Base-by-base conservation (phyloP, 2,888 invertebrate genomes). In the Lumbricus terrestris region DNA sequence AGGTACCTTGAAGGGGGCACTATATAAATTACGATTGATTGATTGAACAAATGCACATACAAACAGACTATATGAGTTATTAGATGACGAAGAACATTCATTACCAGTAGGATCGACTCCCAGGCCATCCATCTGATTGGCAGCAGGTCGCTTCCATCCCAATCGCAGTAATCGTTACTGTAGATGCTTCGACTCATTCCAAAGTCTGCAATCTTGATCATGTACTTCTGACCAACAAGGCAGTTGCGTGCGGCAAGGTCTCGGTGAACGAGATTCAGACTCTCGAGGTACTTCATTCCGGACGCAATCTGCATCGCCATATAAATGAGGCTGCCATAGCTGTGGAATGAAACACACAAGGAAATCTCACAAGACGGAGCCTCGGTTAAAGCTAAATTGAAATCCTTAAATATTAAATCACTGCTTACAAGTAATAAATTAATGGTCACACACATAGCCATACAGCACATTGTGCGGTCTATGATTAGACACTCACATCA, bases 41-140 rank as follows among this genome's bases (percentile, higher is more conserved):
- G n/a, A n/a, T n/a, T n/a, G n/a, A n/a, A 11, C 6, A 40, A 40
- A 15, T 18, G 4, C 47, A 18, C 11, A 16, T 15, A 20, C n/a
- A n/a, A 4, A 3, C n/a, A n/a, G 15, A 3, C 18, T 4, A 47
- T 20, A 47, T 4, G 29, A 29, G 69, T 69, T n/a, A 29, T 29
- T 69, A 69, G n/a, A 69, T n/a, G 29, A 69, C n/a, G 69, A n/a
- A 29, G n/a, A 69, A 69, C 6, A n/a, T 92, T 91, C 2, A 69
- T 92, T 91, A 95, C 95, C 93, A 94, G 92, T 92, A 97, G 96
- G 91, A 97, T 96, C 1, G 97, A 96, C 95, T 97, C 97, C 97
- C 97, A 97, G 1, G 97, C 97, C 96, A 97, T 97, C 97, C 97
- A 98, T 89, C 98, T 96, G 90, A 98, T 96, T 0, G 98, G 98